Evolutionary conservation across 2,888 invertebrate genomes (phyloP).

Genomic region (Lathronympha strigana): DNA sequence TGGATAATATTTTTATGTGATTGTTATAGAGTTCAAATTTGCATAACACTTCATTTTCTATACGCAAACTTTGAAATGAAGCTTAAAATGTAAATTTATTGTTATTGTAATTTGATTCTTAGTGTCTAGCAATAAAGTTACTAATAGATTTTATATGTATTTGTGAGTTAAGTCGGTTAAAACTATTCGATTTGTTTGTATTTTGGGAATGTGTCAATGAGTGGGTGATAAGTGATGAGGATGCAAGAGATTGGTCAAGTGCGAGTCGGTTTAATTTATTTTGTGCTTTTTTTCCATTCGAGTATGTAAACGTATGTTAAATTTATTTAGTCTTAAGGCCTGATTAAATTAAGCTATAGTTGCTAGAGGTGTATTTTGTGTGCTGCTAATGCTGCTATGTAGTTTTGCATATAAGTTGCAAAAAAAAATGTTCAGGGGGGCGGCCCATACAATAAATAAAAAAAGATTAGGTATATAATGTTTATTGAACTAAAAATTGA

Average conservation of each 20-base stretch:
- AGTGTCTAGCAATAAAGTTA: background rate
- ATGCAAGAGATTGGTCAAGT: constrained; percentile 20
- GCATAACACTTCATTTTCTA: background rate
- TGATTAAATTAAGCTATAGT: no score
- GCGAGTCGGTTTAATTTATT: background rate
- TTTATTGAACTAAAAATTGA: no score
- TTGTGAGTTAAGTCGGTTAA: background rate
- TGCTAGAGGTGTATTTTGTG: no score
- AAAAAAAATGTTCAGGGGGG: no score
- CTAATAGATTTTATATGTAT: background rate
- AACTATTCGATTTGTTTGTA: background rate
- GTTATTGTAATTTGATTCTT: background rate
- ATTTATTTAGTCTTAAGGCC: no score
- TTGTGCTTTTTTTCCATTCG: background rate
- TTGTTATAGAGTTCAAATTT: constrained; percentile 8
- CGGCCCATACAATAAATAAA: no score
- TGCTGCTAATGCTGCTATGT: no score
- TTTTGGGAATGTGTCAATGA: constrained; percentile 34
- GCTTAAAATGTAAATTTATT: background rate
- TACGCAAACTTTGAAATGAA: background rate
- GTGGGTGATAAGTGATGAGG: constrained; percentile 1
- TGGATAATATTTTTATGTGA: constrained; percentile 3
- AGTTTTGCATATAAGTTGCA: no score
- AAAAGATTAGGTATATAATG: no score
- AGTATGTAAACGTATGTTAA: background rate